A percentile compares a stretch with the other conserved stretches of the same genome.
Evolutionary conservation across 1,140 invertebrate species (phyloP).

Genomic region (Eriocheir sinensis): DNA sequence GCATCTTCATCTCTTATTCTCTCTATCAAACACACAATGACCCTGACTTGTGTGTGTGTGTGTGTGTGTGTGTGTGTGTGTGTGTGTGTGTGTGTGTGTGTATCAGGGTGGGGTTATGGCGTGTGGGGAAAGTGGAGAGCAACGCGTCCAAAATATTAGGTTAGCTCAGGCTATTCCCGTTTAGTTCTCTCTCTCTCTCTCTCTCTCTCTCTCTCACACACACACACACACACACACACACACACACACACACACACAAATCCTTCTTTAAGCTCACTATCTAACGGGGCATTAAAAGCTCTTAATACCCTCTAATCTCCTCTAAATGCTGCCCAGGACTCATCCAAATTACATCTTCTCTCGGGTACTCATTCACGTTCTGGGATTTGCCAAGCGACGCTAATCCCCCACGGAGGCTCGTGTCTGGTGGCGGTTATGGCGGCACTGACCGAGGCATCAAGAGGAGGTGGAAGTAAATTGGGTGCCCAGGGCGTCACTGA

Average conservation of each 20-base stretch:
- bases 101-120: background rate
- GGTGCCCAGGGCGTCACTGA: background rate
- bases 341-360: background rate
- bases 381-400: background rate
- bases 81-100: slow-evolving; percentile 55
- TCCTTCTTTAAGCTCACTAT: background rate
- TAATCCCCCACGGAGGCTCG: background rate
- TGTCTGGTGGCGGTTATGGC: background rate
- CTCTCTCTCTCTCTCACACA: slow-evolving; percentile 9
- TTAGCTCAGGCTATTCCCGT: background rate
- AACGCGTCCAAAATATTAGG: background rate
- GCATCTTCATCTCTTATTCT: background rate
- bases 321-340: background rate
- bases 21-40: background rate
- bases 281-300: background rate
- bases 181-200: background rate
- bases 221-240: no score
- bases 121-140: background rate
- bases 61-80: slow-evolving; percentile 54
- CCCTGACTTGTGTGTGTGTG: slow-evolving; percentile 25
- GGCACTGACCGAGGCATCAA: background rate
- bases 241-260: no score
- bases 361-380: background rate
- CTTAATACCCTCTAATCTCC: background rate
- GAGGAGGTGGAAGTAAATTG: background rate